Base-by-base conservation (phyloP, 2,888 invertebrate species). In the Cosmopolites sordidus region DNA sequence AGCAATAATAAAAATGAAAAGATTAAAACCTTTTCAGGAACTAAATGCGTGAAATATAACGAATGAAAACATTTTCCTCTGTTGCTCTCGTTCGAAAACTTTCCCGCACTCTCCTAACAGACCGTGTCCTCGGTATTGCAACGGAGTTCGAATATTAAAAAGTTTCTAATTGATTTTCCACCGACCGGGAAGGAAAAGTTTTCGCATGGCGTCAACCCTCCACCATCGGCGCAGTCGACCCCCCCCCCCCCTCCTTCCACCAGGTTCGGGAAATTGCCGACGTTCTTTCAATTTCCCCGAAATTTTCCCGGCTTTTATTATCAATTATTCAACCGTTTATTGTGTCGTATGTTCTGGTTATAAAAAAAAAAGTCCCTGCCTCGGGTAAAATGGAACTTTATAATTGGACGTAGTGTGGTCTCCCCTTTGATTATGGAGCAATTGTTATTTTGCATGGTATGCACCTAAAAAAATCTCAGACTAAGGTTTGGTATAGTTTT, bases 141-240 rank as follows among this genome's bases (percentile, higher is more conserved):
- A 33, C 11, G n/a, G 4, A 12, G 11, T 33, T 33, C 33, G 33
- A 33, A 55, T 51, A 55, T 55, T 51, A 55, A 55, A 55, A 51
- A 51, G 47, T 55, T 55, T 55, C 49, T 54, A 55, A 55, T 55
- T 55, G 55, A 55, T 55, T 55, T 51, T 41, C 51, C 51, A 39
- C 18, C 55, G 50, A 11, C n/a, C 11, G 33, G 33, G 5, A n/a
- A 4, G 33, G 40, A 17, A 55, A 55, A 55, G 44, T 51, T 51
- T 43, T 42, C 49, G 27, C 12, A n/a, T 33, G n/a, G n/a, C n/a
- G n/a, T n/a, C n/a, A n/a, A n/a, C n/a, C n/a, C n/a, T n/a, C n/a
- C n/a, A n/a, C n/a, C n/a, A n/a, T n/a, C n/a, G n/a, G n/a, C n/a
- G n/a, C n/a, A n/a, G n/a, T n/a, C n/a, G n/a, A n/a, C n/a, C n/a